Percentiles rank a stretch among this genome's conserved stretches.
These are phyloP conservation scores for Conus betulinus DNA, from an alignment of 1,140 invertebrate genomes.

Conservation along the genomic window DNA sequence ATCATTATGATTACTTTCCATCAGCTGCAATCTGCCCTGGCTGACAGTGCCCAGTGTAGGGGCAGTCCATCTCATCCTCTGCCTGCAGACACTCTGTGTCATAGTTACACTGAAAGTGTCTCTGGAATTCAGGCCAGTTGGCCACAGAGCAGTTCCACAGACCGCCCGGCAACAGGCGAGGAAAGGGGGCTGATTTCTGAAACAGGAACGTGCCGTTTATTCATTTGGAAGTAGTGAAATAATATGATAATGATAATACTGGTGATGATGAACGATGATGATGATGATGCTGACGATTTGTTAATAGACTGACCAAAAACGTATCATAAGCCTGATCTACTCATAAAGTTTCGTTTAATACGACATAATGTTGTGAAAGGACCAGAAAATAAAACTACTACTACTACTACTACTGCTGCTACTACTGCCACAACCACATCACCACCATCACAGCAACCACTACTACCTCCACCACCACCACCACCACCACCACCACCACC, in stretches of 20 bases:
- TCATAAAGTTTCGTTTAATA: no score
- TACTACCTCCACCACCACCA: no score
- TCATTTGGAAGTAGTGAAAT: neutral
- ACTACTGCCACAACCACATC: no score
- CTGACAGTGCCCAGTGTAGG: neutral
- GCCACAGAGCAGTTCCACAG: constrained; percentile 25
- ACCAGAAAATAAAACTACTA: no score
- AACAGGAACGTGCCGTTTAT: neutral
- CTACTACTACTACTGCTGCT: no score
- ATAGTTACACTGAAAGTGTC: constrained; percentile 9
- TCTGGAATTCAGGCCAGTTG: neutral
- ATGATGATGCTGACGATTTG: neutral
- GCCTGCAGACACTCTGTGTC: neutral
- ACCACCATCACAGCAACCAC: no score
- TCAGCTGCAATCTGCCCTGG: neutral
- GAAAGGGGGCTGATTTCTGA: neutral
- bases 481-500: no score
- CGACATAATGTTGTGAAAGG: no score
- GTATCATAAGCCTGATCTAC: neutral
- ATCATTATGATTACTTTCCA: neutral
- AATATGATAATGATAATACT: neutral
- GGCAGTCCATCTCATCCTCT: constrained; percentile 17
- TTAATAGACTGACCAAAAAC: neutral
- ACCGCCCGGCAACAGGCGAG: neutral
- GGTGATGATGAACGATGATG: neutral